A percentile compares a stretch with the other conserved stretches of the same genome.
These are phyloP conservation scores for Drosophila nikananu DNA, from an alignment of 1,140 invertebrate species.

Conservation along the genomic window DNA sequence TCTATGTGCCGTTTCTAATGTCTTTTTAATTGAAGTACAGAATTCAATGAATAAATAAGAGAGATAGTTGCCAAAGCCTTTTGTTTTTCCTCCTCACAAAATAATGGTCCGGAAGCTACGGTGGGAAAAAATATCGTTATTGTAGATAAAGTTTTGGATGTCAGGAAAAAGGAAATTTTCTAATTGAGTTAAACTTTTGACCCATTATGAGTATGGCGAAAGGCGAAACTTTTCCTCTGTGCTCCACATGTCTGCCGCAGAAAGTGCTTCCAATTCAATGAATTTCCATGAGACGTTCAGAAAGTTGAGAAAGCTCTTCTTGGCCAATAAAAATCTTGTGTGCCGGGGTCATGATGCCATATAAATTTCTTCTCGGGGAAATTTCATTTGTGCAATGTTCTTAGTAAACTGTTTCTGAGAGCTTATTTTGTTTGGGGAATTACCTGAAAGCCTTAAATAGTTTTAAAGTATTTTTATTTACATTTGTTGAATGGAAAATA, in stretches of 20 bases:
- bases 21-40: slow-evolving; percentile 77
- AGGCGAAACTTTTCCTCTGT: slow-evolving; percentile 38
- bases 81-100: slow-evolving; percentile 34
- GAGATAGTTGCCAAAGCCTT: slow-evolving; percentile 55
- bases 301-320: slow-evolving; percentile 30
- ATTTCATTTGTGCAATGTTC: not conserved
- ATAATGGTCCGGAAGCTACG: slow-evolving; percentile 14
- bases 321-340: slow-evolving; percentile 35
- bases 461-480: not conserved
- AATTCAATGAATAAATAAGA: slow-evolving; percentile 80
- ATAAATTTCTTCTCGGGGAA: not conserved
- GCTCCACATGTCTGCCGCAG: slow-evolving; percentile 9
- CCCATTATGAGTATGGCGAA: slow-evolving; percentile 53
- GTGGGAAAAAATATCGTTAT: slow-evolving; percentile 18
- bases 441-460: not conserved
- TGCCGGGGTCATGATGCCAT: not conserved
- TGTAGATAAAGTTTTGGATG: slow-evolving; percentile 49
- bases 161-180: slow-evolving; percentile 56
- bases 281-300: slow-evolving; percentile 33
- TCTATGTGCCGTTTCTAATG: slow-evolving; percentile 60
- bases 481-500: not conserved
- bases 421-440: not conserved
- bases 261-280: slow-evolving; percentile 45
- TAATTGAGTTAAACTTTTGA: slow-evolving; percentile 65
- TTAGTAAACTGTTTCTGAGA: not conserved